Evolutionary conservation across 53 echinoderm and acorn worm species (phyloP).

Genomic region (Crossaster papposus): DNA sequence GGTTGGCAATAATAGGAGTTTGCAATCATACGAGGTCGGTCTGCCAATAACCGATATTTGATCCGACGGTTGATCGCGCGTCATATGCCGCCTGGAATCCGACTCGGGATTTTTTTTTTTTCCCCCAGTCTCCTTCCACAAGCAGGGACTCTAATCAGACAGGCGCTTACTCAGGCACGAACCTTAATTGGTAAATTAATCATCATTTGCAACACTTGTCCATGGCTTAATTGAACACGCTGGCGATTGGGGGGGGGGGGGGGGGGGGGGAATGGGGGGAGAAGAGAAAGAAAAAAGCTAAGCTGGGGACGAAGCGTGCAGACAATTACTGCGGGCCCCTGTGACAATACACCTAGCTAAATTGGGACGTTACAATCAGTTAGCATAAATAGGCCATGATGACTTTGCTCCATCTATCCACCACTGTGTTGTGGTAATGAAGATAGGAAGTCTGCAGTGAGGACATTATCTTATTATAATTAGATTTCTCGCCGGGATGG

Average conservation of each 20-base stretch:
- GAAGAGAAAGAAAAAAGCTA: no score
- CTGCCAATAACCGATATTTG: constrained; percentile 38
- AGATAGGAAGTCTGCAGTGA: constrained; percentile 34
- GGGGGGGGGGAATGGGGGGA: no score
- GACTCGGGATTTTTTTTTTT: neutral
- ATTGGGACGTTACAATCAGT: constrained; percentile 36
- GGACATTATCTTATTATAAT: constrained; percentile 53
- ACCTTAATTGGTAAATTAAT: constrained; percentile 64
- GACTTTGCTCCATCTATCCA: neutral
- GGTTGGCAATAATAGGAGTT: neutral
- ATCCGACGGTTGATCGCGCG: constrained; percentile 24
- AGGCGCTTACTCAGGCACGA: constrained; percentile 55
- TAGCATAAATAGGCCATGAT: neutral
- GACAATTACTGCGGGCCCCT: constrained; percentile 12
- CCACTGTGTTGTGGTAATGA: neutral
- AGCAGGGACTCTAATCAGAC: constrained; percentile 41
- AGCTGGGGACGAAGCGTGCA: constrained; percentile 22
- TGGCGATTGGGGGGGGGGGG: neutral
- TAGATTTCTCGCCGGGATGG: constrained; percentile 10
- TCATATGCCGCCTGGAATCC: constrained; percentile 12
- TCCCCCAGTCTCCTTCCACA: neutral
- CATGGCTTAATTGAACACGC: constrained; percentile 59
- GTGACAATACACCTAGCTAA: constrained; percentile 31
- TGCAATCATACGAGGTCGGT: constrained; percentile 4
- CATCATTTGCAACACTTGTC: constrained; percentile 68